Base-by-base conservation (phyloP, 2,797 vertebrate genomes). In the Varecia variegata region DNA sequence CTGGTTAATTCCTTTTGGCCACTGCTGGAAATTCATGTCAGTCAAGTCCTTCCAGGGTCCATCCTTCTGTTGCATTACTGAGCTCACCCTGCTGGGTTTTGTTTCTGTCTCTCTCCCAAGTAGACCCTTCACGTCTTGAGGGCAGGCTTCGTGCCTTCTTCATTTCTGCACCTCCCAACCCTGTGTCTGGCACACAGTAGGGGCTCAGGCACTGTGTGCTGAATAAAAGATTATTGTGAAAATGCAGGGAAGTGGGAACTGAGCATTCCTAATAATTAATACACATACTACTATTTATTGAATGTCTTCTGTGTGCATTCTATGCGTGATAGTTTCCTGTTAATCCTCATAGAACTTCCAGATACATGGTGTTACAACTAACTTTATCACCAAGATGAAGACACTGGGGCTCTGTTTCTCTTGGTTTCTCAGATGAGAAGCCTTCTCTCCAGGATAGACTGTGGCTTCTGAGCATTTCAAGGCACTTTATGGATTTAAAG, bases 191-290 rank as follows among this genome's bases (percentile, higher is more conserved):
- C 58, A 56, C 45, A 38, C 32, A 43, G 83, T 43, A n/a, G 70
- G 83, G 73, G 32, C 47, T 74, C 30, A 47, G 45, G 21, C 54
- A 3, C 14, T 7, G 21, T 54, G 40, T n/a, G 27, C 8, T 58
- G 45, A 73, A 9, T 58, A 74, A 91, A 86, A 50, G 43, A 58
- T 65, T 52, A 15, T 65, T 84, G 73, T 56, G 90, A 94, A 88
- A 68, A 70, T 3, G 60, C 32, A 84, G 56, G 23, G 56, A 82
- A 68, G 10, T 67, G 11, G 32, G 62, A n/a, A 65, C 79, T 2
- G 54, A 27, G 32, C 32, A 1, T 21, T 68, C 40, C 17, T 43
- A 43, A 20, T 40, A 12, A 25, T 0, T 45, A 32, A 20, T 21
- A 32, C 11, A 32, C 21, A 8, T 1, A 9, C 32, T 50, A 7